These are phyloP conservation scores for Neodiprion lecontei DNA, from an alignment of 1,140 invertebrate genomes.

Conservation along the genomic window DNA sequence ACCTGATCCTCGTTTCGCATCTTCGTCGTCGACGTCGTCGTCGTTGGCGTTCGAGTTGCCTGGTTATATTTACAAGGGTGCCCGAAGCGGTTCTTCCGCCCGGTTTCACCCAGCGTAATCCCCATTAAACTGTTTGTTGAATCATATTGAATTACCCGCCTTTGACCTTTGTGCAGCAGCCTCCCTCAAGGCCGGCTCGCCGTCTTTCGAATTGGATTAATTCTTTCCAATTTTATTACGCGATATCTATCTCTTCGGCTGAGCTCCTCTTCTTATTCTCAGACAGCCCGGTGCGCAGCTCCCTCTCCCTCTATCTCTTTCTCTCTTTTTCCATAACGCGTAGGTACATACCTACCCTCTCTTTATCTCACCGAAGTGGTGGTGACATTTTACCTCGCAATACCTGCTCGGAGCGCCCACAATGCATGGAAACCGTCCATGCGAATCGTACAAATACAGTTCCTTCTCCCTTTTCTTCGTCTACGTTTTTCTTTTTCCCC, in stretches of 20 bases:
- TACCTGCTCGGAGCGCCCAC: neutral
- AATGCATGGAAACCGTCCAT: slow-evolving; percentile 14
- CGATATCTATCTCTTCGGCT: slow-evolving; percentile 1
- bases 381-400: slow-evolving; percentile 14
- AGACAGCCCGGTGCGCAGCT: slow-evolving; percentile 18
- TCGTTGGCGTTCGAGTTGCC: no score
- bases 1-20: no score
- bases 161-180: slow-evolving; percentile 16
- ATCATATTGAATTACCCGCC: slow-evolving; percentile 54
- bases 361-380: no score
- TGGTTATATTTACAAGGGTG: neutral
- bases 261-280: slow-evolving; percentile 1
- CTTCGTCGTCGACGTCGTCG: no score
- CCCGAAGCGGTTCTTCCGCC: slow-evolving; percentile 40
- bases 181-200: slow-evolving; percentile 39
- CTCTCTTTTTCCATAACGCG: neutral
- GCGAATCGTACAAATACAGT: neutral
- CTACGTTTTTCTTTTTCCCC: neutral
- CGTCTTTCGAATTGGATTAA: slow-evolving; percentile 49
- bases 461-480: neutral
- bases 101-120: slow-evolving; percentile 50
- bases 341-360: neutral
- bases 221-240: slow-evolving; percentile 50
- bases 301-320: slow-evolving; percentile 20
- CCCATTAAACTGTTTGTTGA: slow-evolving; percentile 54